Base-by-base conservation (phyloP, 2,113 vertebrate genomes). In the Megaptera novaeangliae region DNA sequence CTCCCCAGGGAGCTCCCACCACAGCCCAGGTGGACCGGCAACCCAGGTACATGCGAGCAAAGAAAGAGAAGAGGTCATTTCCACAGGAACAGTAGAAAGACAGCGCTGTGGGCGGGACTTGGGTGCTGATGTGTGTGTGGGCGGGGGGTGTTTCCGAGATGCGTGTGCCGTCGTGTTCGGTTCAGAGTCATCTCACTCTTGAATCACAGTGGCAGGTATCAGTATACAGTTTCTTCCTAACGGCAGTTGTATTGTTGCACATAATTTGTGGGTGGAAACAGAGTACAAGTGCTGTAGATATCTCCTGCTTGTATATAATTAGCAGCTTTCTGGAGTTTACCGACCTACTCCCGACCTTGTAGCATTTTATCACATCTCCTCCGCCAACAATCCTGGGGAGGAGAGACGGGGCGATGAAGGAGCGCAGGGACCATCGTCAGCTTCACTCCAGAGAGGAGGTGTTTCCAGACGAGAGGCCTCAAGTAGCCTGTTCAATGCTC, bases 41-140 rank as follows among this genome's bases (percentile, higher is more conserved):
- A 3, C 75, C 23, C n/a, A 17, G 44, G 21, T 2, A 2, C 7
- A 3, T 9, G 3, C 6, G 1, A 25, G 83, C 21, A 13, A 46
- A 59, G 41, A 36, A 29, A 61, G 23, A 29, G 39, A 49, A 12
- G 41, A 61, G 4, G 46, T 7, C 3, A 3, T 52, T 77, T 21
- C n/a, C 27, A 11, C 41, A 41, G 61, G 63, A 31, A 4, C 3
- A 23, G 36, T 27, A 13, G 8, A 0, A 4, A 5, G 39, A 23
- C 0, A 0, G 29, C 5, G 5, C 36, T 21, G 77, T 12, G 49
- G 20, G 6, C 1, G 34, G 39, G 55, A 15, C 3, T 34, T 2
- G 29, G 1, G 17, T 3, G 17, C 17, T 0, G 74, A 12, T 0
- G 17, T 5, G 5, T 9, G 29, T 5, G 4, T 0, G 9, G 61